Base-by-base conservation (phyloP, 1,140 invertebrate genomes). In the Drosophila biarmipes region DNA sequence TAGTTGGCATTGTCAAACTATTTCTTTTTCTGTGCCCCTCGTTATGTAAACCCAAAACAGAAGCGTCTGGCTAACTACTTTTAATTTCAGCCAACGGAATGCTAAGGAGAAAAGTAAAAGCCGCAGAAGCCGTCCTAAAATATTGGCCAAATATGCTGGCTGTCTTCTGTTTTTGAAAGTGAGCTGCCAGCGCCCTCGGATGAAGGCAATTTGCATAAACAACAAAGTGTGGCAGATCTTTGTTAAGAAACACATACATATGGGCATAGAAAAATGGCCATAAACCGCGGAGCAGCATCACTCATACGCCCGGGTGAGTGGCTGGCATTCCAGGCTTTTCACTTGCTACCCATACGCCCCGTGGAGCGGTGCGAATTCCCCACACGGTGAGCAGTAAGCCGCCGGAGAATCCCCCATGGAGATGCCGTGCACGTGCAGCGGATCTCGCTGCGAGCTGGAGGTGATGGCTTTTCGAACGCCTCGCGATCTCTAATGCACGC, bases 331-430 rank as follows among this genome's bases (percentile, higher is more conserved):
- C 78, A 52, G 61, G 48, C 82, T 68, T 86, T 87, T 89, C 75
- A 87, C 82, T 87, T 89, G 84, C 82, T 87, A 87, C 82, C 78
- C 84, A 87, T 87, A 89, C 82, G 82, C 74, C 82, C 82, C 66
- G 67, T 87, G 58, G 84, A 52, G 82, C 82, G 79, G 58, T 89
- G 84, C 84, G 31, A 87, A 89, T 82, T 78, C 64, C 54, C 49
- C 21, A 17, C 21, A 17, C 17, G 14, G 49, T 58, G 59, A 4
- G 5, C 5, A 5, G 24, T 24, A 24, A 24, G 5, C 59, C 46
- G 54, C 17, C 31, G 3, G 38, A 55, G 49, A 69, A 68, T 21
- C 37, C 45, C 10, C 61, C 56, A 46, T 45, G 21, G 66, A 40
- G 48, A 73, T 59, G 58, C 66, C 43, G 27, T 73, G 67, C 67